Percentiles rank a stretch among this genome's conserved stretches.
Evolutionary conservation across 2,888 invertebrate genomes (phyloP).

Genomic region (Hirtodrosophila alboralis): DNA sequence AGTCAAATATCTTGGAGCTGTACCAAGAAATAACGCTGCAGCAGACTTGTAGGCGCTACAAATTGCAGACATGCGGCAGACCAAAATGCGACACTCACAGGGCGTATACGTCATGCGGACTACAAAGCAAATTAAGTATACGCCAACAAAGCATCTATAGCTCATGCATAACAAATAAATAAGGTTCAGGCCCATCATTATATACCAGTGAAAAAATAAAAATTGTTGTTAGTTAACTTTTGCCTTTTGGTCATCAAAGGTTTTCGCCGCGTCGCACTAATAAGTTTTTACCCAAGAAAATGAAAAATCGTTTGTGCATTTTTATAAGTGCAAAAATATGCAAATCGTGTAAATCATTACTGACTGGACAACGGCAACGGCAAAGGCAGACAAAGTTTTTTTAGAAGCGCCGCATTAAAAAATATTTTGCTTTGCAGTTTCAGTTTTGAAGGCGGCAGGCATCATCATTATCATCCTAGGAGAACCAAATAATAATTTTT

Average conservation of each 20-base stretch:
- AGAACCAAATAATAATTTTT: slow-evolving; percentile 66
- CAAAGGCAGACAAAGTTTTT: slow-evolving; percentile 67
- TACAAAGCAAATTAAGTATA: slow-evolving; percentile 34
- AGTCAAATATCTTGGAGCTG: slow-evolving; percentile 47
- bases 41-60: slow-evolving; percentile 82
- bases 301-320: slow-evolving; percentile 82
- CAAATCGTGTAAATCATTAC: slow-evolving; percentile 83
- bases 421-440: slow-evolving; percentile 33
- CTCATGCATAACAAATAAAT: slow-evolving; percentile 73
- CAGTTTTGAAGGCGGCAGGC: slow-evolving; percentile 11
- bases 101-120: slow-evolving; percentile 61
- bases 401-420: slow-evolving; percentile 47
- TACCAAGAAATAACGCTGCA: slow-evolving; percentile 68
- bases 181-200: slow-evolving; percentile 48
- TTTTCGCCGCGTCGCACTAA: slow-evolving; percentile 70
- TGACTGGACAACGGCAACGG: slow-evolving; percentile 38
- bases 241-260: slow-evolving; percentile 55
- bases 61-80: slow-evolving; percentile 73
- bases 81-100: slow-evolving; percentile 40
- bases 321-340: slow-evolving; percentile 82
- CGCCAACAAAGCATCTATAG: slow-evolving; percentile 22
- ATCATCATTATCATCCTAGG: slow-evolving; percentile 1
- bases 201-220: slow-evolving; percentile 16
- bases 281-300: slow-evolving; percentile 80
- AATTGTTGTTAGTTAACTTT: slow-evolving; percentile 23